These are phyloP conservation scores for Coelopa pilipes DNA, from an alignment of 2,888 invertebrate species.

Conservation along the genomic window DNA sequence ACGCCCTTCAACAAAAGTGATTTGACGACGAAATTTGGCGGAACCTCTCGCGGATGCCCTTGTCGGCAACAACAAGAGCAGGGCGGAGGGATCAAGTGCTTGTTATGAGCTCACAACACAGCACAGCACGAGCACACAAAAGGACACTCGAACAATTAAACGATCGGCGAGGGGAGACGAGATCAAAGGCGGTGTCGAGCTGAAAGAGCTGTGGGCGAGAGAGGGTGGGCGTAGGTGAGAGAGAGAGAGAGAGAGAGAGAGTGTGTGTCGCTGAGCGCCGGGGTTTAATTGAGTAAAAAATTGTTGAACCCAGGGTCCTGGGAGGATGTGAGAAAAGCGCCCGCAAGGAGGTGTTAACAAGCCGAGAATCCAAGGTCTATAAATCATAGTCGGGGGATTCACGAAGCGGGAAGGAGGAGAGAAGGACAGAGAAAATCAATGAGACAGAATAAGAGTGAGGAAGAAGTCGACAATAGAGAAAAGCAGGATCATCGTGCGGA, in stretches of 20 bases:
- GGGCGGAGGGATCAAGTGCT: slow-evolving; percentile 21
- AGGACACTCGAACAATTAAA: slow-evolving; percentile 1
- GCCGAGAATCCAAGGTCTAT: slow-evolving; percentile 56
- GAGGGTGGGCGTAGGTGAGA: too few relatives aligned
- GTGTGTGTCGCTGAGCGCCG: neutral
- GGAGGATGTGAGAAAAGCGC: neutral
- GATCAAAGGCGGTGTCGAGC: too few relatives aligned
- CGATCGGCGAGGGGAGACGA: neutral
- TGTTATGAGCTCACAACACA: neutral
- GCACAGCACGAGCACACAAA: neutral
- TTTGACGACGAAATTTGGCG: neutral
- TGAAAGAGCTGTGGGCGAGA: too few relatives aligned
- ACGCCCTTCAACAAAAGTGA: neutral
- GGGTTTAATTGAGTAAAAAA: slow-evolving; percentile 29
- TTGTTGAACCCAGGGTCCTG: neutral
- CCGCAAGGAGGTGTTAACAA: slow-evolving; percentile 57
- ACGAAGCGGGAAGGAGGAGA: too few relatives aligned
- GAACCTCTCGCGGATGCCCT: neutral
- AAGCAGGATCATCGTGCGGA: slow-evolving; percentile 6
- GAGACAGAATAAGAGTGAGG: slow-evolving; percentile 3
- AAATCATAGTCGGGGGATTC: slow-evolving; percentile 46
- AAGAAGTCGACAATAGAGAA: neutral
- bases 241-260: too few relatives aligned
- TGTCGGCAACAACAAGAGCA: neutral
- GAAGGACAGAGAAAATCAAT: too few relatives aligned